Percentiles rank a stretch among this genome's conserved stretches.
These are phyloP conservation scores for Megaptera novaeangliae DNA, from an alignment of 2,113 vertebrate species.

Conservation along the genomic window DNA sequence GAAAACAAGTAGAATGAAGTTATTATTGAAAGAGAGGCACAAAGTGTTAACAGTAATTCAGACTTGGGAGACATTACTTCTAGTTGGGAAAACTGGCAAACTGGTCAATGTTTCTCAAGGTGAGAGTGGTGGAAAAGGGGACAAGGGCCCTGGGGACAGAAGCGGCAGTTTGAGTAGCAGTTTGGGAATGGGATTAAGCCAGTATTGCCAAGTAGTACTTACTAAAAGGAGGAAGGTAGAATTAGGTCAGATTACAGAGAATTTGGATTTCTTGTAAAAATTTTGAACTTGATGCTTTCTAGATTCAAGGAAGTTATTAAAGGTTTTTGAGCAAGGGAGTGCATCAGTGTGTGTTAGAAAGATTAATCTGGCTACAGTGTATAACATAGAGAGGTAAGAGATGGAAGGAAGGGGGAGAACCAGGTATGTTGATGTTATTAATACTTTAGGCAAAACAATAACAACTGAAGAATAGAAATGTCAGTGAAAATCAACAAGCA, in stretches of 20 bases:
- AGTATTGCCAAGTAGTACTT: background rate
- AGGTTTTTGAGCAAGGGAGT: background rate
- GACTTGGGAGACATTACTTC: background rate
- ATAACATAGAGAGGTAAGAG: background rate
- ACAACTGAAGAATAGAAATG: background rate
- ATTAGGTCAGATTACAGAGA: background rate
- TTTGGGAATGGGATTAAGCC: background rate
- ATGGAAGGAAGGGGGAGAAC: background rate
- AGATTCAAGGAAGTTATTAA: background rate
- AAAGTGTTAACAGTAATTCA: background rate
- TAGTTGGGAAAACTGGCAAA: background rate
- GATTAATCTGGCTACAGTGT: background rate
- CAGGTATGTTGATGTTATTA: background rate
- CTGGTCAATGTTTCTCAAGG: background rate
- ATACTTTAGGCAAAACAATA: background rate
- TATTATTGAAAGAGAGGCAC: background rate
- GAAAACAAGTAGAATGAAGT: background rate
- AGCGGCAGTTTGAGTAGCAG: no score
- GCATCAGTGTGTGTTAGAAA: background rate
- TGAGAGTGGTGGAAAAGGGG: background rate
- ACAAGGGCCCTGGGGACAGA: no score
- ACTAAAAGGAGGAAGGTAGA: background rate
- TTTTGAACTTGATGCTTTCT: background rate
- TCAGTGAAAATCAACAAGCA: background rate
- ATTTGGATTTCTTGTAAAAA: background rate